Base-by-base conservation (phyloP, 1,140 invertebrate species). In the Pissodes strobi region DNA sequence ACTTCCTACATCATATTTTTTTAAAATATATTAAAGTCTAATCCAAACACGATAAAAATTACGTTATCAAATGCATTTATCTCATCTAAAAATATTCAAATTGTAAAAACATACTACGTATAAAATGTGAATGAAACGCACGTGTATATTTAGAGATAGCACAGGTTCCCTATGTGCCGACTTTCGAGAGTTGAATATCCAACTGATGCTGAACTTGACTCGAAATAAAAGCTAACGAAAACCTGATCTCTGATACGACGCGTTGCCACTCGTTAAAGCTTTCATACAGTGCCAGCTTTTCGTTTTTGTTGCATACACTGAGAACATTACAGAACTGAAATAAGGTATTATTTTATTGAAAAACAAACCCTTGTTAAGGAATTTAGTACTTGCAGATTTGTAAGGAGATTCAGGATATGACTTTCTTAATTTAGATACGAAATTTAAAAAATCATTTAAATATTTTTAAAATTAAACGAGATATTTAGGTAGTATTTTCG, bases 241-340 rank as follows among this genome's bases (percentile, higher is more conserved):
- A 63, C 60, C 60, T 63, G 60, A 63, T 63, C 60, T 55, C 48
- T 12, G 58, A 51, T 49, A 43, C 38, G 60, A 49, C 22, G 45
- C 60, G 48, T 22, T 27, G 21, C 22, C 18, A 19, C 39, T 39
- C 22, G 41, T 8, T 61, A 61, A 61, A 61, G 58, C 45, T 46
- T 51, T 34, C 58, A 9, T 27, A 27, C 25, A 27, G 25, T 27
- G 9, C 25, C 25, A 27, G 25, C 25, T 27, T 27, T 27, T 27
- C n/a, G n/a, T n/a, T n/a, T n/a, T n/a, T n/a, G n/a, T n/a, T n/a
- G n/a, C n/a, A n/a, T n/a, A n/a, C n/a, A n/a, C n/a, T n/a, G n/a
- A n/a, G n/a, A n/a, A n/a, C n/a, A n/a, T n/a, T n/a, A n/a, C n/a
- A n/a, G n/a, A n/a, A n/a, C n/a, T n/a, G n/a, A n/a, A n/a, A n/a